phyloP scores from a whole-genome alignment of 2,113 vertebrate species.

The Regulus satrapa region DNA sequence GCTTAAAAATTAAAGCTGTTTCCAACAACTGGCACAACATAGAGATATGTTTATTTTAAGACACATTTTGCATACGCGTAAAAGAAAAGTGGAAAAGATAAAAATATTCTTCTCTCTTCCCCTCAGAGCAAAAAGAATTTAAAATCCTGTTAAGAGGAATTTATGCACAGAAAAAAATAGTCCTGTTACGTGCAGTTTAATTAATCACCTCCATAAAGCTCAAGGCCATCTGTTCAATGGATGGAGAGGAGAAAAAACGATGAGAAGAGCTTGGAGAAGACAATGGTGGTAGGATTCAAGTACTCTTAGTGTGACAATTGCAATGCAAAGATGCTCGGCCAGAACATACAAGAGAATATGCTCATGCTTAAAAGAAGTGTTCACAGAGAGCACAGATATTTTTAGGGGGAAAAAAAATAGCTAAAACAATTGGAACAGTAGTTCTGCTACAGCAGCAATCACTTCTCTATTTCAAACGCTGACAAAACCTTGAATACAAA shows the following conservation, averaged over 20 bases:
- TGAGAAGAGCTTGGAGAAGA: neutral
- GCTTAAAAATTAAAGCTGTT: neutral
- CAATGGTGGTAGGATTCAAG: neutral
- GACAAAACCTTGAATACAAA: neutral
- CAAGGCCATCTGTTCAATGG: slow-evolving; percentile 42
- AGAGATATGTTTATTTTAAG: neutral
- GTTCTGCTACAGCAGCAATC: neutral
- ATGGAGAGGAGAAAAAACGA: neutral
- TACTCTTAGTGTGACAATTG: neutral
- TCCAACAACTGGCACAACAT: neutral
- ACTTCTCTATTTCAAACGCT: neutral
- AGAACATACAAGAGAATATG: neutral
- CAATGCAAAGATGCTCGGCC: neutral
- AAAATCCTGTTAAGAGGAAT: slow-evolving; percentile 37
- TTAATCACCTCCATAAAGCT: slow-evolving; percentile 57
- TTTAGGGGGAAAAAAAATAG: neutral
- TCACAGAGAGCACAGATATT: neutral
- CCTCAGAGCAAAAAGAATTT: neutral
- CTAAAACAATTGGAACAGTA: neutral
- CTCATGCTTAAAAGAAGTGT: neutral
- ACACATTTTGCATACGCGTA: neutral
- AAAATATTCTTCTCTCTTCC: neutral
- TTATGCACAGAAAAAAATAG: neutral
- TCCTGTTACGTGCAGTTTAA: slow-evolving; percentile 3
- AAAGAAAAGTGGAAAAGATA: neutral